A percentile compares a stretch with the other conserved stretches of the same genome.
Conservation (phyloP, 2,113 vertebrate genomes). For the Pithys albifrons region DNA sequence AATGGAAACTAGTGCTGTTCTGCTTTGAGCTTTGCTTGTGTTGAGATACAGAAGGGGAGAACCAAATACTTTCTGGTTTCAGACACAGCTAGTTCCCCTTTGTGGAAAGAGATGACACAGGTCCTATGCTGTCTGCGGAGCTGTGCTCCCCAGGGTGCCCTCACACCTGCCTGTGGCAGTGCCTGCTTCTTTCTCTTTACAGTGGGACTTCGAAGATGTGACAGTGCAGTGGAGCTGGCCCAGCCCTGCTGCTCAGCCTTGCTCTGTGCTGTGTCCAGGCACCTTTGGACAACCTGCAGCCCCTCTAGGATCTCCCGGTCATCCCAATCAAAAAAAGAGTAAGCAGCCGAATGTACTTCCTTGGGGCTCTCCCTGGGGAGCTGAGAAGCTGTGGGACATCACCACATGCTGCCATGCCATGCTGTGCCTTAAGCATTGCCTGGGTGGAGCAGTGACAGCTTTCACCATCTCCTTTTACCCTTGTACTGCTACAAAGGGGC, state of each 20-base stretch:
- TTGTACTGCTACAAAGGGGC: neutral
- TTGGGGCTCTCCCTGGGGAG: neutral
- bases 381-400: neutral
- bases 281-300: neutral
- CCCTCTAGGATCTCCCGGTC: fast-evolving
- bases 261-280: neutral
- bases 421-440: neutral
- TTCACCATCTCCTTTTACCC: neutral
- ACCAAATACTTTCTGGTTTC: neutral
- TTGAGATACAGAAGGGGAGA: neutral
- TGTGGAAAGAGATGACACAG: fast-evolving
- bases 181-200: constrained; percentile 4
- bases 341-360: neutral
- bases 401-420: neutral
- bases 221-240: constrained; percentile 58
- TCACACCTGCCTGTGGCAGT: fast-evolving
- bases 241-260: neutral
- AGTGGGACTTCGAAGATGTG: constrained; percentile 80
- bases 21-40: neutral
- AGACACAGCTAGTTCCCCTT: neutral
- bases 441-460: neutral
- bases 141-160: neutral
- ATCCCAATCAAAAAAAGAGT: neutral
- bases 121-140: fast-evolving
- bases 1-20: neutral